Evolutionary conservation across 1,140 invertebrate genomes (phyloP), one percentile per base, ranked within the genome.

Genomic region (Drepana arcuata): DNA sequence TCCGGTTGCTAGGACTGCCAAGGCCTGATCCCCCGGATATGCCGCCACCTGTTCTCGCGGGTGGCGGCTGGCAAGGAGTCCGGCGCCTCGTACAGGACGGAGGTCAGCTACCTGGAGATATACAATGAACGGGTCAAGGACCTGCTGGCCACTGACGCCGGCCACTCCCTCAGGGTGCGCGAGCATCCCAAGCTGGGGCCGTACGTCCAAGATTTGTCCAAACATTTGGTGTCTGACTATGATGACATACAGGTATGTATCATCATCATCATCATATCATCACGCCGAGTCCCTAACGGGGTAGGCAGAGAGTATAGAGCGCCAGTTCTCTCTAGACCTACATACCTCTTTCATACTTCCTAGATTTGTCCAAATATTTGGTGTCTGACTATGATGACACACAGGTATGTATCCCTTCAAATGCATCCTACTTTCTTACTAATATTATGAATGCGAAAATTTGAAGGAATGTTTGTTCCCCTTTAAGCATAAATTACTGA

Each of bases 51-150:
- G 9, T 93, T 93, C 64, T 86, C 88, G 2, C 87, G 90, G 25
- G 92, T 93, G 86, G 88, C 89, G 11, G 87, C 91, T 7, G 90
- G 91, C 28, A 92, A 92, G 55, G 92, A 95, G 61, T 89, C 89
- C 15, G 92, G 92, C 2, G 92, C 92, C 1, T 95, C 91, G 0
- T 93, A 93, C 62, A 86, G 92, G 42, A 93, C 92, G 0, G 91
- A 94, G 66, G 93, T 93, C 42, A 93, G 91, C 65, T 94, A 96
- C 84, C 73, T 98, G 40, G 95, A 96, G 84, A 96, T 96, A 45
- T 96, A 97, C 78, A 96, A 96, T 63, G 95, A 97, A 77, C 85
- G 91, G 38, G 94, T 97, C 0, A 92, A 93, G 75, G 97, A 96
- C 81, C 83, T 96, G 24, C 77, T 96, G 6, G 90, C 91, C 10